These are phyloP conservation scores for Parochlus steinenii DNA, from an alignment of 2,888 invertebrate species.

Conservation along the genomic window DNA sequence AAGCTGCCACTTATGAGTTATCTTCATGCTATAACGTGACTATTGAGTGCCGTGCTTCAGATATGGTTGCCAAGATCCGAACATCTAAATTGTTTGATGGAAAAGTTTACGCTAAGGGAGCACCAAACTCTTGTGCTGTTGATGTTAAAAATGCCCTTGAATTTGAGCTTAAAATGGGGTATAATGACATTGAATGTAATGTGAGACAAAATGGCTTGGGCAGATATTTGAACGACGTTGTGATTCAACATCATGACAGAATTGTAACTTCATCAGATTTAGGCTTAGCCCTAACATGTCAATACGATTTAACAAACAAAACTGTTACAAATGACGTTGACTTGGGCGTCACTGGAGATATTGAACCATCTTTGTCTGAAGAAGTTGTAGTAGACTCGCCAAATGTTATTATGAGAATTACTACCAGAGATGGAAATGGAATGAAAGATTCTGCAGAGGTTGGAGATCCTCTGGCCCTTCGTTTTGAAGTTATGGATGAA, in stretches of 20 bases:
- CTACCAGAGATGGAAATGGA: conserved; percentile 66
- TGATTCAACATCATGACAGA: conserved; percentile 89
- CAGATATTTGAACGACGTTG: conserved; percentile 77
- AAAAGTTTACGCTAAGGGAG: conserved; percentile 87
- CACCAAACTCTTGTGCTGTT: conserved; percentile 80
- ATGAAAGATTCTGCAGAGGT: conserved; percentile 79
- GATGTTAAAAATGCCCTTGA: conserved; percentile 77
- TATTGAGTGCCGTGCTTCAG: conserved; percentile 79
- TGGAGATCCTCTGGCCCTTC: conserved; percentile 77
- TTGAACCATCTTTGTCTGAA: conserved; percentile 69
- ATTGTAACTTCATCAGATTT: conserved; percentile 89
- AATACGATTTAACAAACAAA: conserved; percentile 87
- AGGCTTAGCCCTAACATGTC: conserved; percentile 82
- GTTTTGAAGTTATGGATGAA: conserved; percentile 82
- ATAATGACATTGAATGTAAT: conserved; percentile 84
- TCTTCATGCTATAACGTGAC: conserved; percentile 90
- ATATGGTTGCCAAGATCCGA: conserved; percentile 84
- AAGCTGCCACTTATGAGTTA: conserved; percentile 81
- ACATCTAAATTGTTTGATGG: conserved; percentile 86
- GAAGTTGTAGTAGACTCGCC: conserved; percentile 88
- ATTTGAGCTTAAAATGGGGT: conserved; percentile 83
- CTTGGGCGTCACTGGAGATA: conserved; percentile 75
- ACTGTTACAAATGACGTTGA: conserved; percentile 86
- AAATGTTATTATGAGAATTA: conserved; percentile 87
- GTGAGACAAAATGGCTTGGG: conserved; percentile 79